Conservation (phyloP, 2,797 vertebrate genomes). For the Sebastes vulpes region DNA sequence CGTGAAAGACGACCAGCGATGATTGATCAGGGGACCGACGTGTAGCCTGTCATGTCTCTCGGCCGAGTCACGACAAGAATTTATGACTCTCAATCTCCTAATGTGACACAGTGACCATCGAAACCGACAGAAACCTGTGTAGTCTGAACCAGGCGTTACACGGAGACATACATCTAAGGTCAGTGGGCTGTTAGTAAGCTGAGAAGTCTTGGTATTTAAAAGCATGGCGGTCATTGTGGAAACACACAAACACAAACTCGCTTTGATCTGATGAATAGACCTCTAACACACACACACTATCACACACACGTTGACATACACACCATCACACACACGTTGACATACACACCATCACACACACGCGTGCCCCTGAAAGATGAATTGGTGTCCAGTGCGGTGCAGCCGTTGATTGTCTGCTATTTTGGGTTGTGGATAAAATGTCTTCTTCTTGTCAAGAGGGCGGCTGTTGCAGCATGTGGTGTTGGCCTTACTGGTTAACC, state of each 20-base stretch:
- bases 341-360: conserved; percentile 6
- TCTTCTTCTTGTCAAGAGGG: conserved; percentile 33
- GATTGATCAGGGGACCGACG: no score
- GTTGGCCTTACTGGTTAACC: conserved; percentile 19
- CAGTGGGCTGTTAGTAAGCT: background rate
- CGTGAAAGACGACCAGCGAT: no score
- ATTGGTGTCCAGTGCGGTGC: conserved; percentile 1
- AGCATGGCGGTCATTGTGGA: conserved; percentile 7
- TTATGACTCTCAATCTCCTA: no score
- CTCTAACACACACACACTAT: background rate
- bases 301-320: conserved; percentile 1
- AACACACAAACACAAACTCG: background rate
- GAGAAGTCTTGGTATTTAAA: background rate
- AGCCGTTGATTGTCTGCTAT: conserved; percentile 33
- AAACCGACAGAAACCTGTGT: no score
- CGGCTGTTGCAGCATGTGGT: conserved; percentile 66
- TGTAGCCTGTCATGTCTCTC: no score
- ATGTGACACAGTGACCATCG: no score
- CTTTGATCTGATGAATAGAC: conserved; percentile 22
- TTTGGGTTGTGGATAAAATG: conserved; percentile 47
- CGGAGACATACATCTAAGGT: background rate
- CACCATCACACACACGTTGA: background rate
- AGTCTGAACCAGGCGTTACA: no score
- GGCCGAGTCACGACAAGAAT: no score
- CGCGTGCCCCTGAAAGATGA: conserved; percentile 35